A percentile compares a stretch with the other conserved stretches of the same genome.
phyloP scores from a whole-genome alignment of 2,888 invertebrate species.

The Stratiomys singularior region DNA sequence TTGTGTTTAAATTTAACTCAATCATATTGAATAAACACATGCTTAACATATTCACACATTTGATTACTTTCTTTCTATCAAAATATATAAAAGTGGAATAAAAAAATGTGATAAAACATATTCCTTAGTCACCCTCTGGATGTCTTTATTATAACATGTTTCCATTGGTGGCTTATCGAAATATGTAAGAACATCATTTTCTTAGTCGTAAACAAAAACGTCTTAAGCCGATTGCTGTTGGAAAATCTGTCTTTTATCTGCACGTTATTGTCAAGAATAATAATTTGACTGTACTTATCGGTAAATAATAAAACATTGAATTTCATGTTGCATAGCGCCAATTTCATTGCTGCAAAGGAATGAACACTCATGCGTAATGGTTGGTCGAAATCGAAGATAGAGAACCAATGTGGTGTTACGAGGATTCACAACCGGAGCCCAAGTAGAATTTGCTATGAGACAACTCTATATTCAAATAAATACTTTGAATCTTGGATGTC shows the following conservation, averaged over 20 bases:
- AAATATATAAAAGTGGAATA: neutral
- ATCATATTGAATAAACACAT: neutral
- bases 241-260: neutral
- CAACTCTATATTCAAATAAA: neutral
- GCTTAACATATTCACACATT: neutral
- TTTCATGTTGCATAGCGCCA: constrained; percentile 2
- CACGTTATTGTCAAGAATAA: constrained; percentile 19
- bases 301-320: constrained; percentile 6
- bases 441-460: neutral
- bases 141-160: neutral
- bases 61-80: neutral
- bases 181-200: constrained; percentile 4
- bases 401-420: neutral
- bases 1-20: neutral
- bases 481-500: neutral
- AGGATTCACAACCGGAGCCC: neutral
- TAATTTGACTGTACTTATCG: constrained; percentile 17
- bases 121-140: neutral
- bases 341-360: constrained; percentile 14
- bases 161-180: neutral
- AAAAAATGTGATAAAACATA: neutral
- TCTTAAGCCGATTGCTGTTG: neutral
- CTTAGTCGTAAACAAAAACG: constrained; percentile 1
- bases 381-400: neutral
- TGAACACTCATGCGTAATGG: neutral